Percentiles rank a stretch among this genome's conserved stretches.
These are phyloP conservation scores for Fragum sueziense DNA, from an alignment of 2,888 invertebrate species.

Conservation along the genomic window DNA sequence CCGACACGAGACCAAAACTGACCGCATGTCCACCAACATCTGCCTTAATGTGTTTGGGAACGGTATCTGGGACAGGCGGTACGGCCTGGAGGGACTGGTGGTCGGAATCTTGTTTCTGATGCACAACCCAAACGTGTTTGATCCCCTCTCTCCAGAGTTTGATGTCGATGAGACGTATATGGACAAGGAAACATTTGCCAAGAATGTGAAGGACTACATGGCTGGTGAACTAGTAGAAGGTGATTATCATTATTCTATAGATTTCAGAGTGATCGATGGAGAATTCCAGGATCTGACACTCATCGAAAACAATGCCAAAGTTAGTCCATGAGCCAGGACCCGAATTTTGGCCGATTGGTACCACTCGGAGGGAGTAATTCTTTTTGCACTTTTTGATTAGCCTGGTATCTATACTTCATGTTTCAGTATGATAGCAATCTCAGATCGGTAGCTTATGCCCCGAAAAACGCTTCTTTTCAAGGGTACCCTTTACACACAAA, in stretches of 20 bases:
- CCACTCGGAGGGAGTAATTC: too few relatives aligned
- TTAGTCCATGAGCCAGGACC: too few relatives aligned
- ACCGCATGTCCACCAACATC: background rate
- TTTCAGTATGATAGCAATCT: too few relatives aligned
- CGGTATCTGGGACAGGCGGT: conserved; percentile 19
- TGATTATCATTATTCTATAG: background rate
- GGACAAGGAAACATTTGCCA: conserved; percentile 8
- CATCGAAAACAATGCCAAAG: background rate
- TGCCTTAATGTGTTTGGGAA: background rate
- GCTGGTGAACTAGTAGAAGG: conserved; percentile 30
- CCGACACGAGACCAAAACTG: background rate
- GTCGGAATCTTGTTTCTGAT: conserved; percentile 35
- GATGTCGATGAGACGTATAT: conserved; percentile 4
- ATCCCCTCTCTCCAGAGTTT: conserved; percentile 31
- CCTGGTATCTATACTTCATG: too few relatives aligned
- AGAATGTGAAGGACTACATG: conserved; percentile 44
- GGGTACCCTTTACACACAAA: too few relatives aligned
- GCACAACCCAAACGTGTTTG: conserved; percentile 36
- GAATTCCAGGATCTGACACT: conserved; percentile 12
- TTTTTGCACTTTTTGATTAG: too few relatives aligned
- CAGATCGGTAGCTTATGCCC: too few relatives aligned
- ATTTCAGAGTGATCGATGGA: conserved; percentile 29
- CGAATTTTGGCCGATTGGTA: too few relatives aligned
- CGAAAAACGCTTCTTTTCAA: too few relatives aligned
- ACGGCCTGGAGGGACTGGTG: conserved; percentile 34